phyloP scores from a whole-genome alignment of 2,113 vertebrate genomes.

The Heptranchias perlo region DNA sequence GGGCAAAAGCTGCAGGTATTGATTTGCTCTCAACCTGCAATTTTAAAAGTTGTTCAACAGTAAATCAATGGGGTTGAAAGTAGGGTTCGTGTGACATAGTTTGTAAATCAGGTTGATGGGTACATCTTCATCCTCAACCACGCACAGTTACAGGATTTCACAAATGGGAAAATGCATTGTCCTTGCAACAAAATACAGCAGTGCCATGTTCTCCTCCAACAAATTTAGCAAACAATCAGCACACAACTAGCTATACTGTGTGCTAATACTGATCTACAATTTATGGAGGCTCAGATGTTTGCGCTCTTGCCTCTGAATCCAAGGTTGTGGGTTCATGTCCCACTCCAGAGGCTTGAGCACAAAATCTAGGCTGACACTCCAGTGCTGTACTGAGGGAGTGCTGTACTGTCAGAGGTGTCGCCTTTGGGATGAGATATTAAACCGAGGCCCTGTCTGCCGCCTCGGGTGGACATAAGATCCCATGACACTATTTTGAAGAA shows the following conservation, averaged over 20 bases:
- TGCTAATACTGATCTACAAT: too few species aligned
- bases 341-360: neutral
- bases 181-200: neutral
- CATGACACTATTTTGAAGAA: too few species aligned
- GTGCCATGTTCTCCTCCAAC: neutral
- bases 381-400: neutral
- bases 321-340: neutral
- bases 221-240: neutral
- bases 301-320: neutral
- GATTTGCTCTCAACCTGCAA: neutral
- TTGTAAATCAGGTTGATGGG: neutral
- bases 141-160: neutral
- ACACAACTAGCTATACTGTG: neutral
- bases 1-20: neutral
- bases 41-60: constrained; percentile 20
- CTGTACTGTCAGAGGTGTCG: neutral
- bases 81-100: neutral
- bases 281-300: neutral
- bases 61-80: constrained; percentile 9
- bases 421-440: too few species aligned
- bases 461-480: too few species aligned
- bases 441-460: too few species aligned
- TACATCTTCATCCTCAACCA: neutral
- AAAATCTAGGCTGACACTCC: neutral
- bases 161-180: neutral